A percentile compares a stretch with the other conserved stretches of the same genome.
These are phyloP conservation scores for Coreoperca whiteheadi DNA, from an alignment of 2,113 vertebrate genomes.

Conservation along the genomic window DNA sequence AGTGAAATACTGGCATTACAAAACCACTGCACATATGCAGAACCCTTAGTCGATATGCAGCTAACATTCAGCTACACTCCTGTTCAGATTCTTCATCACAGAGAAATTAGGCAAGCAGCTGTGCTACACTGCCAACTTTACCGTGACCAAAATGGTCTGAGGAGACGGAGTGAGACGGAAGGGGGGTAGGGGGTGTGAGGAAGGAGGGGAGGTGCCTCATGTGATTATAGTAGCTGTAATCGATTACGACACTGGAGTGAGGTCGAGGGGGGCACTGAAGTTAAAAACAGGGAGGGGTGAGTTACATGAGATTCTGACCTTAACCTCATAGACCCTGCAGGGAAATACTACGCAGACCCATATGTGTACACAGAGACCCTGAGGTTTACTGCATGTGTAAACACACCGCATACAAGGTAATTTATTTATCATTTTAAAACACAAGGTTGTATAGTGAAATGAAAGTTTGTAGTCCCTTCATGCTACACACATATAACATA, in stretches of 20 bases:
- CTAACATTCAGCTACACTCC: constrained; percentile 30
- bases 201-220: constrained; percentile 5
- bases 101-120: constrained; percentile 33
- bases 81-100: constrained; percentile 35
- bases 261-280: constrained; percentile 16
- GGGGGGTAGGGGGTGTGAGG: neutral
- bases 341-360: constrained; percentile 49
- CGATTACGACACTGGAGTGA: constrained; percentile 48
- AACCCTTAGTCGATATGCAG: constrained; percentile 6
- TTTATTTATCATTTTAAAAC: too few relatives aligned
- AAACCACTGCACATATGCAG: constrained; percentile 30
- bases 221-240: constrained; percentile 52
- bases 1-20: neutral
- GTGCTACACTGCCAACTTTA: constrained; percentile 37
- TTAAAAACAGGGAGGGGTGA: constrained; percentile 39
- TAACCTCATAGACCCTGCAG: constrained; percentile 51
- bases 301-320: constrained; percentile 64
- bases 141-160: constrained; percentile 31
- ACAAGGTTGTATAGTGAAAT: too few relatives aligned
- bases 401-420: constrained; percentile 34
- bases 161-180: constrained; percentile 28
- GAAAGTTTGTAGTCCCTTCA: too few relatives aligned
- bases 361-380: constrained; percentile 40
- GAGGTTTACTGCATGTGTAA: constrained; percentile 55
- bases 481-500: too few relatives aligned